These are phyloP conservation scores for Lerista edwardsae DNA, from an alignment of 2,797 vertebrate species.

Conservation along the genomic window DNA sequence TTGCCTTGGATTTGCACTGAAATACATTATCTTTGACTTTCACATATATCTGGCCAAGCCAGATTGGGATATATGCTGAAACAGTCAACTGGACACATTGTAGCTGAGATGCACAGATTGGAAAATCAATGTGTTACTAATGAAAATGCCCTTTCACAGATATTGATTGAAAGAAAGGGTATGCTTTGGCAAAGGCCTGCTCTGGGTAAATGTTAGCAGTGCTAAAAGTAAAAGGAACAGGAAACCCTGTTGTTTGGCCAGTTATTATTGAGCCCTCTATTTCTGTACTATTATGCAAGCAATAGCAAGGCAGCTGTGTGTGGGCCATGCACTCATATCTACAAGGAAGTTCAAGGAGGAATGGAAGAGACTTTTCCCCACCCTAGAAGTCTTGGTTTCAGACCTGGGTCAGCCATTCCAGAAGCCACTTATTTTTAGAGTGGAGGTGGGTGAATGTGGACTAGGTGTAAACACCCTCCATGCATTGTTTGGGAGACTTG, in stretches of 20 bases:
- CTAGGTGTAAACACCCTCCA: too few species aligned
- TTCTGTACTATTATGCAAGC: background rate
- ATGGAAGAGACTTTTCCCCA: background rate
- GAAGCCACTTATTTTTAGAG: too few species aligned
- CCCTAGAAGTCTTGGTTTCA: too few species aligned
- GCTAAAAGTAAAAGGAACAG: background rate
- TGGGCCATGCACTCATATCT: background rate
- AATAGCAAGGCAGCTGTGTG: background rate
- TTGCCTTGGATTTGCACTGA: background rate
- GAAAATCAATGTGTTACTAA: constrained; percentile 29
- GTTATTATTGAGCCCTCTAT: background rate
- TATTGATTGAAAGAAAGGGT: constrained; percentile 21
- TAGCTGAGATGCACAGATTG: constrained; percentile 7
- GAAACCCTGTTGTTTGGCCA: background rate
- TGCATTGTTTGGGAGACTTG: too few species aligned
- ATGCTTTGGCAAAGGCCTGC: constrained; percentile 3
- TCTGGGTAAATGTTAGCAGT: background rate
- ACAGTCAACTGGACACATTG: background rate
- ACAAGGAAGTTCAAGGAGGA: background rate
- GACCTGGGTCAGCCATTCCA: too few species aligned
- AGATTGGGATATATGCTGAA: constrained; percentile 13
- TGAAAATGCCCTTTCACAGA: constrained; percentile 25
- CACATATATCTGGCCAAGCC: background rate
- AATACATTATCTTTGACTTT: constrained; percentile 4
- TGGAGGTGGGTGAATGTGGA: too few species aligned